Evolutionary conservation across 2,113 vertebrate genomes (phyloP), one percentile per base, ranked within the genome.

Genomic region (Peromyscus californicus): DNA sequence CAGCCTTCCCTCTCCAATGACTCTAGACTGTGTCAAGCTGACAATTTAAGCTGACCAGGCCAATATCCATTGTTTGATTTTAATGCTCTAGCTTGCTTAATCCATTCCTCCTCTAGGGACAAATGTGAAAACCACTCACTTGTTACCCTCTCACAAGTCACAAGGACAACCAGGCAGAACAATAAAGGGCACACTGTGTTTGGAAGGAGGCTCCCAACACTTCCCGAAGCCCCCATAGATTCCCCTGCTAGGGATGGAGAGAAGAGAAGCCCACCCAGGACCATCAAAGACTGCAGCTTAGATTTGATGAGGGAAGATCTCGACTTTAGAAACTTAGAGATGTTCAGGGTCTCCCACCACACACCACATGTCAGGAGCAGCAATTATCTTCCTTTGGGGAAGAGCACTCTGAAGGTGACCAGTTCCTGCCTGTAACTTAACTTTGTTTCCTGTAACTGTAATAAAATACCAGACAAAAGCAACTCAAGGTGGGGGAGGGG

Each of bases 311-410:
- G 33, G 63, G 67, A 31, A 45, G 61, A 36, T 63, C 48, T 39
- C 59, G 11, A 15, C 8, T 86, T 93, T 51, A 63, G 80, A 70
- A 75, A n/a, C 54, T n/a, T 33, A 65, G 78, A 12, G 51, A 15
- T 1, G 24, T 51, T 67, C 39, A 57, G 33, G 26, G 57, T 39
- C 29, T 75, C 54, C 19, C 22, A 6, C 19, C 22, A 6, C 6
- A 12, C 8, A 29, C 42, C 45, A 11, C 2, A 13, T 1, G 3
- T 3, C 61, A 76, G 36, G 10, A 1, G 0, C 1, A 42, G 29
- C n/a, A 15, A 21, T 26, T 24, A 4, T 31, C 42, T n/a, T 57
- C 63, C 63, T 26, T 0, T 3, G 17, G 8, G 76, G 48, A 4
- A 13, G 9, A 8, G n/a, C 4, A 57, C 15, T 26, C 24, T 6